These are phyloP conservation scores for Cyrtorhinus lividipennis DNA, from an alignment of 1,140 invertebrate species.

Conservation along the genomic window DNA sequence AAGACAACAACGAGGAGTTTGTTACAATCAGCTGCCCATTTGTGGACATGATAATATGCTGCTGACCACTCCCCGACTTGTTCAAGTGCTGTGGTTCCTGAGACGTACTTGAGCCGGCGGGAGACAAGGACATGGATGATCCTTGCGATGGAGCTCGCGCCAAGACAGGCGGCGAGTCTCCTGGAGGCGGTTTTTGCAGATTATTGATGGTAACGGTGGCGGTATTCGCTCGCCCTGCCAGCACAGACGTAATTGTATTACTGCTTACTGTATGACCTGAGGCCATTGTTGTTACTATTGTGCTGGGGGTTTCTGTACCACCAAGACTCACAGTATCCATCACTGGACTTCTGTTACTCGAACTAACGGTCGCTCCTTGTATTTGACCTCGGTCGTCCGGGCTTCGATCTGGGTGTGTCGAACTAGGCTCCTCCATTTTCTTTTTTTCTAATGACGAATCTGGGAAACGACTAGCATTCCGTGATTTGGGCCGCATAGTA, in stretches of 20 bases:
- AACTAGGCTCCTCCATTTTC: constrained; percentile 19
- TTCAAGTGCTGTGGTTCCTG: constrained; percentile 9
- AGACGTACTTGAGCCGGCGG: neutral
- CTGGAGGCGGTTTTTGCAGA: constrained; percentile 44
- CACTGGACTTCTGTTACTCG: constrained; percentile 42
- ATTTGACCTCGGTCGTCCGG: constrained; percentile 44
- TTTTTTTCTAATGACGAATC: constrained; percentile 19
- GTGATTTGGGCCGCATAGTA: constrained; percentile 11
- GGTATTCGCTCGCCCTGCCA: constrained; percentile 57
- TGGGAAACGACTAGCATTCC: constrained; percentile 17
- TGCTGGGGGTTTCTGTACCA: neutral
- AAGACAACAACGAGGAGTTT: constrained; percentile 27
- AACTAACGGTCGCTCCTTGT: constrained; percentile 57
- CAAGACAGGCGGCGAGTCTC: constrained; percentile 19
- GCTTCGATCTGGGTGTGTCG: constrained; percentile 33
- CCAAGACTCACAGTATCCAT: constrained; percentile 15
- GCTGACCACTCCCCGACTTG: constrained; percentile 34
- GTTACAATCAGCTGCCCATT: constrained; percentile 57
- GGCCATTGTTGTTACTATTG: constrained; percentile 52
- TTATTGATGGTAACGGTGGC: constrained; percentile 51
- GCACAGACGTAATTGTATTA: constrained; percentile 60
- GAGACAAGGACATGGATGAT: neutral
- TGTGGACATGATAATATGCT: constrained; percentile 56
- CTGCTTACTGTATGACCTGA: constrained; percentile 54
- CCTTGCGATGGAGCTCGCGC: neutral